A percentile compares a stretch with the other conserved stretches of the same genome.
Conservation (phyloP, 2,113 vertebrate species). For the Lophura nycthemera region DNA sequence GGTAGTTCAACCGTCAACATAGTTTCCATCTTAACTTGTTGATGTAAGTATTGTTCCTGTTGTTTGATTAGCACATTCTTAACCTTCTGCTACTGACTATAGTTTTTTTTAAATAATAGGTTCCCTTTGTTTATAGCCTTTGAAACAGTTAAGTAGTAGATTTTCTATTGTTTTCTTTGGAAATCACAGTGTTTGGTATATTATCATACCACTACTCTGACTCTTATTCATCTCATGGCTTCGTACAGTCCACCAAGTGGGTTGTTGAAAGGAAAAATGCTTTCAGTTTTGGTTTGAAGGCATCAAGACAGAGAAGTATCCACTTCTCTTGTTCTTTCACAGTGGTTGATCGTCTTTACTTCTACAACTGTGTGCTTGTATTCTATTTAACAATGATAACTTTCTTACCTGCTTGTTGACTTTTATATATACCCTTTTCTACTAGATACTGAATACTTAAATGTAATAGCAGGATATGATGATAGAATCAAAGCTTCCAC, state of each 20-base stretch:
- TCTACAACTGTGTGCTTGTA: not conserved
- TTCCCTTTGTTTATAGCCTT: not conserved
- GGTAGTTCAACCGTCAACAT: not conserved
- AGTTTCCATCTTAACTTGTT: conserved; percentile 18
- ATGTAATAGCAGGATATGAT: not conserved
- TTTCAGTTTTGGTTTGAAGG: not conserved
- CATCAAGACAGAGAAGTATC: not conserved
- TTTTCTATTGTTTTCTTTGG: not conserved
- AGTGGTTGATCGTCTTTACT: not conserved
- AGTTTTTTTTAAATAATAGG: not conserved
- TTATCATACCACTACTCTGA: not conserved
- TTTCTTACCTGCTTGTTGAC: not conserved
- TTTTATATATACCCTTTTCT: not conserved
- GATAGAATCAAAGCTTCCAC: not conserved
- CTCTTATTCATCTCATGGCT: not conserved
- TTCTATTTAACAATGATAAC: not conserved
- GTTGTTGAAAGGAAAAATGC: not conserved
- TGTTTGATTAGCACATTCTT: not conserved
- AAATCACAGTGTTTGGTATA: not conserved
- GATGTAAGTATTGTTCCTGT: not conserved
- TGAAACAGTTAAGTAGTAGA: not conserved
- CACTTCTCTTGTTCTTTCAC: not conserved
- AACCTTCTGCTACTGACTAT: not conserved
- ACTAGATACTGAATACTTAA: not conserved
- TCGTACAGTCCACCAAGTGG: not conserved